Conservation (phyloP, 2,113 vertebrate genomes). For the Lepus europaeus region DNA sequence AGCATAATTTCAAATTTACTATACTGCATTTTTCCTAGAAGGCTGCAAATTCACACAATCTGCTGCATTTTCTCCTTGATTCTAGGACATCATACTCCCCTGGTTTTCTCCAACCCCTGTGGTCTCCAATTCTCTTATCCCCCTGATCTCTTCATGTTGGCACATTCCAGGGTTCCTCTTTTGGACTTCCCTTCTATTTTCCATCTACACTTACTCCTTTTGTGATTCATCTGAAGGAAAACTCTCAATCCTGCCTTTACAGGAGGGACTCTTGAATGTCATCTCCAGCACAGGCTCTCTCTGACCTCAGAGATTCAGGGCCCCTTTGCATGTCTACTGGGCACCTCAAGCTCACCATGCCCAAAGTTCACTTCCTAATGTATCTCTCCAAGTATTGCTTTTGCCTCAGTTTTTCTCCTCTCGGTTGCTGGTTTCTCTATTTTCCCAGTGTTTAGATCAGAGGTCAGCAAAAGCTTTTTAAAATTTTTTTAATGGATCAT, state of each 20-base stretch:
- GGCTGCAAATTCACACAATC: not conserved
- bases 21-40: not conserved
- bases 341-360: not conserved
- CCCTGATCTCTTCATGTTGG: not conserved
- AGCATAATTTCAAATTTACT: slow-evolving; percentile 14
- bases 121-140: not conserved
- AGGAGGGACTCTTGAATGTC: not conserved
- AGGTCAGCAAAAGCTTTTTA: not conserved
- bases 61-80: not conserved
- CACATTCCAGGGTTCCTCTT: too few species aligned
- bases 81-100: not conserved
- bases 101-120: not conserved
- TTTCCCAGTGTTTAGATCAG: not conserved
- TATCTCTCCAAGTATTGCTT: not conserved
- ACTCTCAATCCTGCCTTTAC: not conserved
- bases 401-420: not conserved
- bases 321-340: not conserved
- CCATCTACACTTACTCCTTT: not conserved
- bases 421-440: not conserved
- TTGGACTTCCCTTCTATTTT: not conserved
- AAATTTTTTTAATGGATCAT: too few species aligned
- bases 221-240: not conserved
- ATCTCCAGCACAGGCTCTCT: not conserved
- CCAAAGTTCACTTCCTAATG: not conserved
- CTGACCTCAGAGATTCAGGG: not conserved